Base-by-base conservation (phyloP, 64 coral and sea anemone species). In the Montipora cactus region DNA sequence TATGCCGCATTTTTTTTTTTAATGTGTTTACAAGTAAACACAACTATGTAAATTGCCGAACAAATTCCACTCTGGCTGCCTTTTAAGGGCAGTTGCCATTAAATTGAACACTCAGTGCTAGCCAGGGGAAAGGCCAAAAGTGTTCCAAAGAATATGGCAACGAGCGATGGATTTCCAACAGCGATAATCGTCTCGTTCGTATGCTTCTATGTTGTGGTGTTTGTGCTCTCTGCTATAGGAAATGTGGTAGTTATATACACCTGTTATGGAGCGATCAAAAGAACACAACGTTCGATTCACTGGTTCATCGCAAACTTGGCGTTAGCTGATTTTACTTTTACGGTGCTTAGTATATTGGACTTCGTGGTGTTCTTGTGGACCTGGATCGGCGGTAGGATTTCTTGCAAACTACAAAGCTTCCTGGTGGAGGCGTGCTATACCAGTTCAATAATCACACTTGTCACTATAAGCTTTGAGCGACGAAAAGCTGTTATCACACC, bases 291-390 rank as follows among this genome's bases (percentile, higher is more conserved):
- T 12, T 82, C 83, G 14, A 18, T 93, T 0, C 76, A 87, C 72
- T 93, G 76, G 51, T 77, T 66, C 9, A 93, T 93, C 46, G 83
- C 80, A 11, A 93, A 87, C 15, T 87, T 93, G 71, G 91, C 91
- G 5, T 8, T 76, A 0, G 81, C 91, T n/a, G 90, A 92, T 73
- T 59, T 82, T 4, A 70, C 81, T 0, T 92, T 92, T 84, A 73
- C 80, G 9, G 53, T 92, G n/a, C 25, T 92, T 16, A 82, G 64
- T 10, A 76, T 53, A 74, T 83, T 92, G 11, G 46, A 92, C 67
- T 15, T 75, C 20, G 59, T 84, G 19, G 74, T 44, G 45, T 92
- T 82, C 44, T 5, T 92, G 19, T 72, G 81, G 23, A 74, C 79
- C 19, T 91, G 90, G 90, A 10, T 91, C 59, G 90, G 90, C 13